Evolutionary conservation across 1,140 invertebrate genomes (phyloP), one percentile per base, ranked within the genome.

Genomic region (Bactericera cockerelli): DNA sequence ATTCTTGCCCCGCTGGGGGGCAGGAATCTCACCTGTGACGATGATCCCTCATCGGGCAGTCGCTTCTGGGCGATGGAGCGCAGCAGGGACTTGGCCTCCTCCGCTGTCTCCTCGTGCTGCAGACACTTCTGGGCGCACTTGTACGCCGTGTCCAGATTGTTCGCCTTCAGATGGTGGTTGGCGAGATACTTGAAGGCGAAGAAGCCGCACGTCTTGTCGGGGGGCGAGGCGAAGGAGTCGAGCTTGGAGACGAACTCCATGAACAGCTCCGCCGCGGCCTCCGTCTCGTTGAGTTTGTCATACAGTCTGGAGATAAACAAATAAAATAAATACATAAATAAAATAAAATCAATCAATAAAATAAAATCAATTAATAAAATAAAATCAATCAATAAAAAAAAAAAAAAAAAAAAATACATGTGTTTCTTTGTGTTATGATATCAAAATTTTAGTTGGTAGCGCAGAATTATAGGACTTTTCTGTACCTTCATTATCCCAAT

Each of bases 61-160:
- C 82, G 73, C 64, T 79, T 81, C 59, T 79, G 77, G 26, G 84
- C 80, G 54, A 96, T 93, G 1, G 83, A 83, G 71, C 85, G 84
- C 0, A 96, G 69, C 57, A 95, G 75, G 1, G 84, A 83, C 72
- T 93, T 94, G 0, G 87, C 92, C 70, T 91, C 89, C 72, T 93
- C 89, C 73, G 91, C 89, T 0, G 89, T 92, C 84, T 82, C 82
- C 63, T 83, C 83, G 70, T 84, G 86, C 65, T 91, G 84, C 49
- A 94, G 76, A 72, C 93, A 97, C 69, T 93, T 94, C 67, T 95
- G 90, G 0, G 93, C 93, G 71, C 89, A 95, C 64, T 83, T 81
- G 66, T 89, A 86, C 0, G 93, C 92, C 60, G 86, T 81, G 67
- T 97, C 91, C 36, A 93, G 77, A 53, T 88, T 74, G 1, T 77